Evolutionary conservation across 1,140 invertebrate species (phyloP), one percentile per base, ranked within the genome.

Genomic region (Monochamus saltuarius): DNA sequence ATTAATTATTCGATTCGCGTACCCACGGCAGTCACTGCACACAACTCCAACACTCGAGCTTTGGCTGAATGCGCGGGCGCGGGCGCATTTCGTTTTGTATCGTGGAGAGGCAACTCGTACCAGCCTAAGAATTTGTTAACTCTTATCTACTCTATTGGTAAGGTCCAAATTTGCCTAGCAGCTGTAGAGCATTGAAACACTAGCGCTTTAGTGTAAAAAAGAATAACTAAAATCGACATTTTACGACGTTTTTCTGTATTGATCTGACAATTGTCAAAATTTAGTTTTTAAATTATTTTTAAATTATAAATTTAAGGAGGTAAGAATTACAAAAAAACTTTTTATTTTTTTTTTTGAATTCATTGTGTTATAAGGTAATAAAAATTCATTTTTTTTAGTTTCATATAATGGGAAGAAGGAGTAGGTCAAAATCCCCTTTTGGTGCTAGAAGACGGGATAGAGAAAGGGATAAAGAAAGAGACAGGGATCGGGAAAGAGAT

Each of bases 401-500:
- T 46, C 42, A 37, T 29, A 35, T 47, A 50, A 76, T 76, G 73
- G 73, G 75, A 46, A 66, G 74, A 56, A 61, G 73, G 49, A 75
- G 75, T 66, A 69, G 75, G 58, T 77, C 75, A 16, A 72, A 70
- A 61, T 77, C 75, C 29, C 75, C 75, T 36, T 66, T 59, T 49
- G 42, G 51, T 16, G 56, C 64, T 17, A 65, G 73, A 66, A 67
- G 73, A 59, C 65, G 72, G 46, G 71, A 73, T 51, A 65, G 71
- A 40, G 73, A 74, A 37, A 59, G 69, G 75, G 57, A 78, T 77
- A 39, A 81, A 77, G 14, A 81, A 77, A 49, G 76, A 75, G 66
- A 76, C 38, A 68, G 73, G 57, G 75, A 77, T 37, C 56, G 80
- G 37, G 81, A 83, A 60, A 76, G 82, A 62, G 80, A 81, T 8